Base-by-base conservation (phyloP, 2,113 vertebrate genomes). In the Actenoides lindsayi region DNA sequence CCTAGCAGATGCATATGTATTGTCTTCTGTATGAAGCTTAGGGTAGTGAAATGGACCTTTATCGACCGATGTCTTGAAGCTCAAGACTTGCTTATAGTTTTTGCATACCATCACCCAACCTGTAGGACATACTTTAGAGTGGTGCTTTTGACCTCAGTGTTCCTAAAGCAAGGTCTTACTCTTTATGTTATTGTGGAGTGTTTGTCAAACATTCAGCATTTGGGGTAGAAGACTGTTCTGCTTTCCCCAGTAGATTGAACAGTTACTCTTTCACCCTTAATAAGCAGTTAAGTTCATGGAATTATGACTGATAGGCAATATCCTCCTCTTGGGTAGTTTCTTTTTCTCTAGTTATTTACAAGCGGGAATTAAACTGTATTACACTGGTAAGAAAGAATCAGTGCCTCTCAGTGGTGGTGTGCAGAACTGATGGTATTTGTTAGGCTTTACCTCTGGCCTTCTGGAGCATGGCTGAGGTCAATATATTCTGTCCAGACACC, bases 1-100 rank as follows among this genome's bases (percentile, higher is more conserved):
- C 8, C 37, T 41, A 48, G 42, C 11, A 48, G 42, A 60, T 50
- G 20, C 6, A 8, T 57, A 20, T 0, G 0, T 48, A 9, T 7
- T 78, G 28, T 70, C 51, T 78, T 87, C 51, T 83, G 10, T 74
- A 37, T 53, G 31, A 82, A 63, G 14, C 56, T 48, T 14, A 63
- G 51, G 33, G 5, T 28, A 24, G 30, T 59, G 17, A 78, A 89
- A 16, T 33, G 15, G 13, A 33, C 51, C 46, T 84, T 75, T 82
- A 37, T 54, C 25, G 30, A 53, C 20, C 35, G 56, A 68, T 57
- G 31, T 71, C 18, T 91, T 42, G 20, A 74, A 81, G 44, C 8
- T 70, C 12, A 71, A 76, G 64, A 39, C 13, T 77, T 28, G 30
- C 53, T 69, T 25, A 20, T 14, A 31, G 46, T 67, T 90, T 15